Base-by-base conservation (phyloP, 2,888 invertebrate genomes). In the Lysandra coridon region DNA sequence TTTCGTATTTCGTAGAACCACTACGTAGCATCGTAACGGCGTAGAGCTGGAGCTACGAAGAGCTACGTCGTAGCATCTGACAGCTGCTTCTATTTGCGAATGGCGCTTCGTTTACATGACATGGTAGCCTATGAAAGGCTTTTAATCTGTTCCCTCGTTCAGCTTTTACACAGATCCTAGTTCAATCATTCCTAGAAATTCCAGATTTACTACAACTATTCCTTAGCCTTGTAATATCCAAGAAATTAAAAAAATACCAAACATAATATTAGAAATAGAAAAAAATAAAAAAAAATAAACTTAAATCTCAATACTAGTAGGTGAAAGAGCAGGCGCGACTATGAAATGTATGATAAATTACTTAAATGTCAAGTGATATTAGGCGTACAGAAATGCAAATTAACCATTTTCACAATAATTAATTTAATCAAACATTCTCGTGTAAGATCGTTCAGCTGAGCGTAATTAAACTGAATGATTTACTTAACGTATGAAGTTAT, bases 381-480 rank as follows among this genome's bases (percentile, higher is more conserved):
- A 33, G 69, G 69, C 33, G 14, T 33, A 33, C 69, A 14, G 33
- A 33, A 33, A 4, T 30, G 40, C 73, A 6, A 74, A 74, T 74
- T 74, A 74, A 75, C 49, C 49, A 44, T 75, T 75, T 49, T 49
- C 40, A 23, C 6, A 37, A 73, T 23, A 49, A 74, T 74, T 74
- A 44, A 40, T 74, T 44, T 10, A 74, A 74, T 49, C 74, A 74
- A 74, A 74, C 12, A 74, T 44, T 74, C 74, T 23, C 44, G 74
- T 23, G 23, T 75, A 44, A 12, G 69, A 33, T 69, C 69, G 69
- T 69, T 69, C 69, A 14, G 14, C 69, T 33, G 69, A 69, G 69
- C 5, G 17, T 69, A 69, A 69, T 69, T 69, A 69, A 69, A 69
- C 69, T 69, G 69, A 69, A 69, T 69, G 33, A 69, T 69, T 69